Base-by-base conservation (phyloP, 2,888 invertebrate species). In the Nowickia ferox region DNA sequence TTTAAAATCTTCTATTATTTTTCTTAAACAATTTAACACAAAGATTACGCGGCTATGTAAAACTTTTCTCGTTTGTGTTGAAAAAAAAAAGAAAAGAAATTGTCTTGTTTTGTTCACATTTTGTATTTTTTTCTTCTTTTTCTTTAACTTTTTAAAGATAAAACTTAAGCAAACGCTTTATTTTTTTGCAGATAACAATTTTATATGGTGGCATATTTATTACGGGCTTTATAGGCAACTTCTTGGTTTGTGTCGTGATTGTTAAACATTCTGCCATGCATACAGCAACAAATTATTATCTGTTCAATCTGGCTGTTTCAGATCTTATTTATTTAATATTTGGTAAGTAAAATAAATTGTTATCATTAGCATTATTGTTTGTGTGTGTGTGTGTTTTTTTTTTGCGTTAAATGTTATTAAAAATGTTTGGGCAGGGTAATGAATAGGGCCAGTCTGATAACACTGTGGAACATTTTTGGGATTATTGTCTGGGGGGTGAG, bases 231-330 rank as follows among this genome's bases (percentile, higher is more conserved):
- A 93, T 96, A 65, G 98, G 98, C 4, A 98, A 98, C 91, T 93
- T 96, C 40, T 95, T 96, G 5, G 97, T 98, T 9, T 98, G 98
- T 90, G 94, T 96, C 57, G 97, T 98, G 15, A 97, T 98, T 74
- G 94, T 96, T 10, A 94, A 95, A 46, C 97, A 97, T 90, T 94
- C 95, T 0, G 95, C 96, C 9, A 96, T 98, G 96, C 97, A 97
- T 89, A 97, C 97, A 0, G 96, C 97, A 0, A 98, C 98, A 0
- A 98, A 98, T 91, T 98, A 97, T 91, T 98, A 98, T 91, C 94
- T 98, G 66, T 97, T 98, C 93, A 97, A 96, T 91, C 93, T 98
- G 93, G 97, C 98, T 19, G 93, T 98, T 17, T 97, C 97, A 22
- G 98, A 98, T 92, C 93, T 98, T 19, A 94, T 96, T 71, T 94